Evolutionary conservation across 2,113 vertebrate genomes (phyloP), one percentile per base, ranked within the genome.

Genomic region (Verasper variegatus): DNA sequence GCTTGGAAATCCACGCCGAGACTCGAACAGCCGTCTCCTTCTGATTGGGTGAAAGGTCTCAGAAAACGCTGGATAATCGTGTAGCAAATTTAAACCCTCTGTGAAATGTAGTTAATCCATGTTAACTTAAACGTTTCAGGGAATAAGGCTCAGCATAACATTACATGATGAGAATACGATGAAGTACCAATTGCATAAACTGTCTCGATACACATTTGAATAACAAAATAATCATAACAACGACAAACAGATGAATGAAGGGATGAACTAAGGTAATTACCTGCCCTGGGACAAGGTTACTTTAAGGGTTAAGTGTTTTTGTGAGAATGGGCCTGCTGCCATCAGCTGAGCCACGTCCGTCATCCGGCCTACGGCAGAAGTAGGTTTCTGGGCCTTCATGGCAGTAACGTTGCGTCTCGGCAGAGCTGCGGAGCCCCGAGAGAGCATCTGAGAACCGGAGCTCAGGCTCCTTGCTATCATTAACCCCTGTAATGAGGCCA

Each of bases 321-420:
- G 49, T 88, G 54, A 60, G 58, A 37, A 1, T 9, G 35, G 35
- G 20, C 35, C 14, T 31, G 62, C 35, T 70, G 52, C 79, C 54
- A 9, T 85, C 70, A 74, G 68, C 68, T 71, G 76, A 84, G 79
- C 51, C 45, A 8, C 55, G 61, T 87, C 86, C 71, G 45, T 88
- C 85, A 85, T 12, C 74, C 75, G 81, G 65, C 80, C 59, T 11
- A 51, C 9, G 10, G 76, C 81, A 79, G 86, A 95, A 93, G 86
- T 94, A 90, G 94, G 93, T 94, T 94, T 94, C 88, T 94, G 85
- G 94, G 92, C 85, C 89, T 89, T 63, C n/a, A 69, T 78, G 70
- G 63, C 55, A 69, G 74, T 76, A 74, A 69, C 3, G 31, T n/a
- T 13, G 49, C 20, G 57, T 91, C 90, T 82, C 90, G 55, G 51